These are phyloP conservation scores for Barypeithes pellucidus DNA, from an alignment of 2,888 invertebrate genomes.

Conservation along the genomic window DNA sequence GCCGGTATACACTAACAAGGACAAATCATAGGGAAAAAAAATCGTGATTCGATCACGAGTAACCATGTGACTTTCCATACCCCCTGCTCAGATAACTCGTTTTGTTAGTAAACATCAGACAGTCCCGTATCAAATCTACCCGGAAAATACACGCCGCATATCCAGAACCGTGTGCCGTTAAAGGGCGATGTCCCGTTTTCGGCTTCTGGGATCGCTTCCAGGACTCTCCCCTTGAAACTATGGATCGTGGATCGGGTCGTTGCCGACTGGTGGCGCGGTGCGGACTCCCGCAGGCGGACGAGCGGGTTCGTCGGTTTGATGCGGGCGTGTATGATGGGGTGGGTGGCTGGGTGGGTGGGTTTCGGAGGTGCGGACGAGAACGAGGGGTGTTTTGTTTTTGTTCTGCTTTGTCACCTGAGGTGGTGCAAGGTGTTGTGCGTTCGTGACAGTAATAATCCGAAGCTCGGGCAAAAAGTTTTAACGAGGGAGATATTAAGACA, in stretches of 20 bases:
- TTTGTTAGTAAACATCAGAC: background rate
- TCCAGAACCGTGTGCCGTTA: conserved; percentile 20
- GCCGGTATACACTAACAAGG: too few relatives aligned
- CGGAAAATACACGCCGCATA: conserved; percentile 9
- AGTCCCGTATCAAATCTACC: conserved; percentile 2
- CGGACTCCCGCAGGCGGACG: conserved; percentile 35
- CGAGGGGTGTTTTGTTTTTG: conserved; percentile 30
- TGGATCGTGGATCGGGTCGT: conserved; percentile 43
- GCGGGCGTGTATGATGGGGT: conserved; percentile 34
- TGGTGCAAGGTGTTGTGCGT: conserved; percentile 23
- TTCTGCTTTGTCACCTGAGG: conserved; percentile 39
- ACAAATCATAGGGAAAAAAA: too few relatives aligned
- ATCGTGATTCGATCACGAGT: too few relatives aligned
- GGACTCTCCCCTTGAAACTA: conserved; percentile 44
- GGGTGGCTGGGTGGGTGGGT: background rate
- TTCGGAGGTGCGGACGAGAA: background rate
- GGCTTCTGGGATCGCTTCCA: conserved; percentile 3
- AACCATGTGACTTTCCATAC: too few relatives aligned
- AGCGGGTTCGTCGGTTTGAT: conserved; percentile 36
- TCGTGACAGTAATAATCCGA: background rate
- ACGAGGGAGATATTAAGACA: too few relatives aligned
- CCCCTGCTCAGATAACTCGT: too few relatives aligned
- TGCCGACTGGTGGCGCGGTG: conserved; percentile 34
- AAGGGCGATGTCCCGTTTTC: conserved; percentile 24
- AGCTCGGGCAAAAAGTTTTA: background rate